These are phyloP conservation scores for Volucella inflata DNA, from an alignment of 2,888 invertebrate species.

Conservation along the genomic window DNA sequence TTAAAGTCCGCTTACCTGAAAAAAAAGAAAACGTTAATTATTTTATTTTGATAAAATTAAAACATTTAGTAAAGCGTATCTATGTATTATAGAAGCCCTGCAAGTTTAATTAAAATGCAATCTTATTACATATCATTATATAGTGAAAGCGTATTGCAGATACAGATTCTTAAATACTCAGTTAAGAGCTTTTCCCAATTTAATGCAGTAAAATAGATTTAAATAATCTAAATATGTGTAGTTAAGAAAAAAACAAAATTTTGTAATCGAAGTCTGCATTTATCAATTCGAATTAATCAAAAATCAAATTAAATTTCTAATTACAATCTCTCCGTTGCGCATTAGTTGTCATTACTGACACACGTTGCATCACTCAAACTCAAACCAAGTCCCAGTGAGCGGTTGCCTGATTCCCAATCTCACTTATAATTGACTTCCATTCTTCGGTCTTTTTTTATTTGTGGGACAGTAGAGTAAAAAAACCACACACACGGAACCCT, in stretches of 20 bases:
- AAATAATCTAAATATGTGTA: too few species aligned
- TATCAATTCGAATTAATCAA: conserved; percentile 21
- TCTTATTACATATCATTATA: too few species aligned
- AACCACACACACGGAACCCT: conserved; percentile 49
- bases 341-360: conserved; percentile 28
- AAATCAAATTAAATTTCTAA: conserved; percentile 44
- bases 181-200: too few species aligned
- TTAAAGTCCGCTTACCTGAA: too few species aligned
- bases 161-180: too few species aligned
- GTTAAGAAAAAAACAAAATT: background rate
- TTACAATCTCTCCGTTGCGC: conserved; percentile 24
- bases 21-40: too few species aligned
- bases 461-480: conserved; percentile 1
- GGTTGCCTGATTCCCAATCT: conserved; percentile 31
- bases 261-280: conserved; percentile 14
- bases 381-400: background rate
- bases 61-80: too few species aligned
- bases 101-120: too few species aligned
- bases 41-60: too few species aligned
- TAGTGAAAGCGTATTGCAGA: too few species aligned
- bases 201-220: too few species aligned
- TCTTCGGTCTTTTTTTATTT: conserved; percentile 5
- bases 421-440: conserved; percentile 58
- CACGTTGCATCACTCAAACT: conserved; percentile 33
- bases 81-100: too few species aligned